Evolutionary conservation across 2,797 vertebrate genomes (phyloP).

Genomic region (Jordanella pulchra): DNA sequence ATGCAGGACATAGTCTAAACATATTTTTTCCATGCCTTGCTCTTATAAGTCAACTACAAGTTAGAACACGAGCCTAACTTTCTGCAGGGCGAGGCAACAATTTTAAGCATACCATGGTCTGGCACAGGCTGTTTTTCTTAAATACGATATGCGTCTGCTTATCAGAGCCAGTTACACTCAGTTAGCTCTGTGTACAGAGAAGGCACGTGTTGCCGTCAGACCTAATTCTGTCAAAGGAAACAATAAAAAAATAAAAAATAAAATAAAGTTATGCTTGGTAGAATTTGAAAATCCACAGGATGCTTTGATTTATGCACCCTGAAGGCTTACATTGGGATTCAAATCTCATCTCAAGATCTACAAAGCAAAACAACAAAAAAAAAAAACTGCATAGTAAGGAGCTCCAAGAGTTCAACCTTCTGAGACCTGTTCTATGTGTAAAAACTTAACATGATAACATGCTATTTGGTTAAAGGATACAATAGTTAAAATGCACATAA

Average conservation of each 20-base stretch:
- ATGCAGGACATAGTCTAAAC: conserved; percentile 30
- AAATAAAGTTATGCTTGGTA: conserved; percentile 3
- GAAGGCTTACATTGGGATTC: conserved; percentile 6
- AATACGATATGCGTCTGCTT: conserved; percentile 51
- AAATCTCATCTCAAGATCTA: conserved; percentile 9
- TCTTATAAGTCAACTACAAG: conserved; percentile 49
- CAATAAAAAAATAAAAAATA: neutral
- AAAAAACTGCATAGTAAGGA: conserved; percentile 2
- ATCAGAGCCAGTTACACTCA: conserved; percentile 29
- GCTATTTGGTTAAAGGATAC: conserved; percentile 5
- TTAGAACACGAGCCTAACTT: conserved; percentile 61
- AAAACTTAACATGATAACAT: neutral
- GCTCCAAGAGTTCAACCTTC: conserved; percentile 6
- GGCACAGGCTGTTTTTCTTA: conserved; percentile 36
- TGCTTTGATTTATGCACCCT: neutral
- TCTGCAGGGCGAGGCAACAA: conserved; percentile 54
- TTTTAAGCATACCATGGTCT: conserved; percentile 53
- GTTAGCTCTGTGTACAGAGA: conserved; percentile 23
- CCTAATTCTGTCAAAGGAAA: conserved; percentile 8
- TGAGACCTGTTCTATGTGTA: conserved; percentile 1
- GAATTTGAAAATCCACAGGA: conserved; percentile 2
- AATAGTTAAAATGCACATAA: conserved; percentile 7
- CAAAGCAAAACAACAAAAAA: neutral
- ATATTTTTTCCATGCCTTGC: conserved; percentile 34
- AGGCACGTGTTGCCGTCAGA: conserved; percentile 34